Conservation (phyloP, 1,140 invertebrate genomes). For the Papilio polytes region DNA sequence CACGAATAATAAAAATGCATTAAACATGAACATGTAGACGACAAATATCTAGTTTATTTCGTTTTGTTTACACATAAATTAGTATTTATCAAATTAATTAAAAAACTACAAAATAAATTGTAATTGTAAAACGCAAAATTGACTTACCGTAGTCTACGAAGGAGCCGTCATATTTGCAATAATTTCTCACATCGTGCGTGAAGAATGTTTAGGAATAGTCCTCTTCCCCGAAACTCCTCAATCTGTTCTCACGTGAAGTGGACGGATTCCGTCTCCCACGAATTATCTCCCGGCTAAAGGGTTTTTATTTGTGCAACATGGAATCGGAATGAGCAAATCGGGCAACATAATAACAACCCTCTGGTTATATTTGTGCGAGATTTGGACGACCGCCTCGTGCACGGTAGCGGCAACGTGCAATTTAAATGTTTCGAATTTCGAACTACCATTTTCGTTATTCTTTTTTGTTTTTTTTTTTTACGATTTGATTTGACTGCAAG, state of each 20-base stretch:
- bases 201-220: constrained; percentile 10
- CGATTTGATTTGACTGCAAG: constrained; percentile 62
- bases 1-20: no score
- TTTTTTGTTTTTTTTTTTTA: constrained; percentile 47
- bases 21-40: no score
- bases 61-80: no score
- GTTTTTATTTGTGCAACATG: constrained; percentile 71
- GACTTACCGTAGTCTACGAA: no score
- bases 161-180: not conserved
- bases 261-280: constrained; percentile 65
- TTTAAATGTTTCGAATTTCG: constrained; percentile 82
- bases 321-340: constrained; percentile 70
- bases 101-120: not conserved
- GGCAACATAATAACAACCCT: constrained; percentile 72
- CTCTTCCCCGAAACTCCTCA: constrained; percentile 41
- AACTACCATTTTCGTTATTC: constrained; percentile 43
- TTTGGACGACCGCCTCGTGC: constrained; percentile 63
- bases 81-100: no score
- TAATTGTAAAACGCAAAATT: not conserved
- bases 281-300: constrained; percentile 63
- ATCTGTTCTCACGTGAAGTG: constrained; percentile 71
- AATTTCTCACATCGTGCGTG: not conserved
- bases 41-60: no score
- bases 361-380: constrained; percentile 66
- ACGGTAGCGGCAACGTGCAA: constrained; percentile 79